These are phyloP conservation scores for Dendrolimus pini DNA, from an alignment of 2,888 invertebrate species.

Conservation along the genomic window DNA sequence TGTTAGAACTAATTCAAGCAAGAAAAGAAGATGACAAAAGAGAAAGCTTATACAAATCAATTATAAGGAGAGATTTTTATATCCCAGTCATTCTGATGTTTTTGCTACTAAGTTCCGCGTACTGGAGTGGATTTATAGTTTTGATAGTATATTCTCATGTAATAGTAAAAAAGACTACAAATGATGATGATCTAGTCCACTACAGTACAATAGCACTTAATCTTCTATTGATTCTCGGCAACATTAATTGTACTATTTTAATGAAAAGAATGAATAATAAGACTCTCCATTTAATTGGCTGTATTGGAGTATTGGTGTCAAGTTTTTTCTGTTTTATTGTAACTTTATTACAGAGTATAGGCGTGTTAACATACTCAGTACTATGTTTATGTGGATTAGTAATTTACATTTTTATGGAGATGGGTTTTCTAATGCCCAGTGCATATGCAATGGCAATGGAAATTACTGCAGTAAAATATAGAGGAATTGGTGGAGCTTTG, in stretches of 20 bases:
- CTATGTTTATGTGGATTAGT: constrained; percentile 11
- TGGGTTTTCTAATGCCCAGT: constrained; percentile 9
- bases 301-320: constrained; percentile 7
- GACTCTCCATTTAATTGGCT: constrained; percentile 10
- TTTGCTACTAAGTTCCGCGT: constrained; percentile 12
- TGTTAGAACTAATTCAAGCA: constrained; percentile 10
- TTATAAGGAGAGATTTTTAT: constrained; percentile 18
- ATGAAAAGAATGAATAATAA: constrained; percentile 15
- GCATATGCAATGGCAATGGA: constrained; percentile 12
- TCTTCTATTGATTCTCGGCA: constrained; percentile 8
- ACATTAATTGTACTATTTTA: constrained; percentile 6
- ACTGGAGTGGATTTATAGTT: constrained; percentile 16
- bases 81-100: constrained; percentile 15
- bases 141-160: constrained; percentile 15
- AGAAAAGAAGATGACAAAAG: constrained; percentile 1
- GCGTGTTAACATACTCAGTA: constrained; percentile 9
- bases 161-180: constrained; percentile 12
- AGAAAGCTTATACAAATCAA: constrained; percentile 4
- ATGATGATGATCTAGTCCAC: constrained; percentile 11
- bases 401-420: constrained; percentile 11
- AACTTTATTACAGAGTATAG: constrained; percentile 8
- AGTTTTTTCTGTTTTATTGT: constrained; percentile 6
- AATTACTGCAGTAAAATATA: constrained; percentile 19
- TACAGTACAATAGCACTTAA: constrained; percentile 7
- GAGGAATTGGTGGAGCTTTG: constrained; percentile 16